phyloP scores from a whole-genome alignment of 2,113 vertebrate genomes.

The Pangasianodon hypophthalmus region DNA sequence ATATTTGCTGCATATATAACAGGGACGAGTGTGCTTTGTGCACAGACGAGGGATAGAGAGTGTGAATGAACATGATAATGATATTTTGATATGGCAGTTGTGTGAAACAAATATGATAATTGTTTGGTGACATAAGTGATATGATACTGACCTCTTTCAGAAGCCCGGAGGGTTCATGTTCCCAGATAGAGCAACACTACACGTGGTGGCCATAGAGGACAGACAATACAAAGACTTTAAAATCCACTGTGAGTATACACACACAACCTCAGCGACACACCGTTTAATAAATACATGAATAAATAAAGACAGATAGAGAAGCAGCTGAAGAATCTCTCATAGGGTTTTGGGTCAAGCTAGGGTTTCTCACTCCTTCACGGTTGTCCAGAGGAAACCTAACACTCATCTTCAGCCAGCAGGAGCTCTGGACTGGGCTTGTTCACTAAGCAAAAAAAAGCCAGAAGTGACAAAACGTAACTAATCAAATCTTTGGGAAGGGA shows the following conservation, averaged over 20 bases:
- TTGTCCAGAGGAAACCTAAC: not conserved
- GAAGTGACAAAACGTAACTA: not conserved
- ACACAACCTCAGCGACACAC: slow-evolving; percentile 23
- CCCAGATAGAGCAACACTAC: slow-evolving; percentile 93
- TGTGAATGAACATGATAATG: not conserved
- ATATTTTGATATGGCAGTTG: slow-evolving; percentile 51
- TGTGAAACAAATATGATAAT: slow-evolving; percentile 49
- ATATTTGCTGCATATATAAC: not conserved
- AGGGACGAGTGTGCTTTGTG: slow-evolving; percentile 32
- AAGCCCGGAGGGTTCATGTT: slow-evolving; percentile 99
- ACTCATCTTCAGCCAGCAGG: not conserved
- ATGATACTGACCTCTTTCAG: slow-evolving; percentile 83
- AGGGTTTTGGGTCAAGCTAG: not conserved
- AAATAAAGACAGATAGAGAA: not conserved
- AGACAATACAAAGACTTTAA: slow-evolving; percentile 99
- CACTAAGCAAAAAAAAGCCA: not conserved
- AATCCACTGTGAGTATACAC: slow-evolving; percentile 89
- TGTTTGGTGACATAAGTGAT: slow-evolving; percentile 64
- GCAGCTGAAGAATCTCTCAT: not conserved
- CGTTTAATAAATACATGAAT: not conserved
- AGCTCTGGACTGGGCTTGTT: slow-evolving; percentile 3
- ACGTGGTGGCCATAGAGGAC: slow-evolving; percentile 95
- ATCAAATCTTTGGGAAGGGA: not conserved
- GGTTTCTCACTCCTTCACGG: not conserved
- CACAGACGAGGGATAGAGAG: slow-evolving; percentile 18